phyloP scores from a whole-genome alignment of 2,888 invertebrate species.

The Cataglyphis albicans region DNA sequence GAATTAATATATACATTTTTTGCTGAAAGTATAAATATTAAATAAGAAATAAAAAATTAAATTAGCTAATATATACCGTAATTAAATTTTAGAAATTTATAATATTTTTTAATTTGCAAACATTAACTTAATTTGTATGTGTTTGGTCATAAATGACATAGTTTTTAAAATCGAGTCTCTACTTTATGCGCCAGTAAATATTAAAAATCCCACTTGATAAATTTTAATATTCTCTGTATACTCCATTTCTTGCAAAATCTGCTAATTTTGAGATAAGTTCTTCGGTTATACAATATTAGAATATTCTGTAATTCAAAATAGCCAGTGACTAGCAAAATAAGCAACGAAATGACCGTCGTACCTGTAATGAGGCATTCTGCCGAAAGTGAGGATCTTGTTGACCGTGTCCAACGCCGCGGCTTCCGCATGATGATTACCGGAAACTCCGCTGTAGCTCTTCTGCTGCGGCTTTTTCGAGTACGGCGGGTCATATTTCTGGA shows the following conservation, averaged over 20 bases:
- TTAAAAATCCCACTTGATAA: background rate
- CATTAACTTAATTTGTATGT: background rate
- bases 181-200: background rate
- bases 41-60: background rate
- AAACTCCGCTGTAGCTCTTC: conserved; percentile 90
- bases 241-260: conserved; percentile 9
- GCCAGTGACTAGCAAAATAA: conserved; percentile 21
- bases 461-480: conserved; percentile 94
- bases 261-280: background rate
- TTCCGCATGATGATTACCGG: conserved; percentile 92
- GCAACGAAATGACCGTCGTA: conserved; percentile 83
- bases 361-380: conserved; percentile 92
- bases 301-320: conserved; percentile 13
- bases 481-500: conserved; percentile 95
- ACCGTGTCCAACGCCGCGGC: conserved; percentile 93
- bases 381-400: conserved; percentile 93
- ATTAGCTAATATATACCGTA: background rate
- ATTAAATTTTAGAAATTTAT: background rate
- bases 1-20: background rate
- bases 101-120: background rate
- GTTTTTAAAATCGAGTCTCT: background rate
- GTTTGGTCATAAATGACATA: background rate
- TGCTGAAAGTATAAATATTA: background rate
- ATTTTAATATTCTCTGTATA: background rate
- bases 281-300: background rate